Evolutionary conservation across 2,797 vertebrate genomes (phyloP).

Genomic region (Vespertilio murinus): DNA sequence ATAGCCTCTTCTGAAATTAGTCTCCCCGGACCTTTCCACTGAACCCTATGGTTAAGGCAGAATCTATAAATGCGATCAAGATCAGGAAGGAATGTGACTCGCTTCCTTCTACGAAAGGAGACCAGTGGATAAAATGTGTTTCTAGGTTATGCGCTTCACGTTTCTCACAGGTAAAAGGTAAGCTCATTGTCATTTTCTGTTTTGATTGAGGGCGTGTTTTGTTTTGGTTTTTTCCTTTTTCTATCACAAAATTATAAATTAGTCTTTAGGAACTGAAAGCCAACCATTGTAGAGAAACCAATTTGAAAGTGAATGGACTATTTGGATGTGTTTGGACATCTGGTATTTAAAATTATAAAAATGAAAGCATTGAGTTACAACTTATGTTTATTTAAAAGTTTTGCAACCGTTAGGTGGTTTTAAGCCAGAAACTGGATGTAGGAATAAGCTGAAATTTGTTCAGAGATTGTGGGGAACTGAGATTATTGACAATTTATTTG

Average conservation of each 20-base stretch:
- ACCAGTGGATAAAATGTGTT: not conserved
- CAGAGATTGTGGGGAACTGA: not conserved
- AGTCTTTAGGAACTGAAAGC: not conserved
- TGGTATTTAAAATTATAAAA: not conserved
- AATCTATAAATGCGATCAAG: not conserved
- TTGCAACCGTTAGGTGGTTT: not conserved
- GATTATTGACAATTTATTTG: not conserved
- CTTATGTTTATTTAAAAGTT: not conserved
- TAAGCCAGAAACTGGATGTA: not conserved
- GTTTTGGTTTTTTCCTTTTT: too few species aligned
- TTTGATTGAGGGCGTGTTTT: not conserved
- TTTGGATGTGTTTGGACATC: not conserved
- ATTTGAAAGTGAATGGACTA: not conserved
- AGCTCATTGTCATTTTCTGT: conserved; percentile 6
- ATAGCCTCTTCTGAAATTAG: not conserved
- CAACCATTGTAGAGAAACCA: not conserved
- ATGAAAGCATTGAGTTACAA: not conserved
- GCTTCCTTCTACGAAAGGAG: not conserved
- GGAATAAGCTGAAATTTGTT: not conserved
- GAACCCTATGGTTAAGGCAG: not conserved
- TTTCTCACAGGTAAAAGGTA: conserved; percentile 50
- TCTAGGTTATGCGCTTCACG: not conserved
- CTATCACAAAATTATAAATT: not conserved
- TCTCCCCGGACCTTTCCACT: not conserved
- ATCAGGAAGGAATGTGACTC: not conserved